Base-by-base conservation (phyloP, 2,888 invertebrate genomes). In the Gisinianus flammeolus region DNA sequence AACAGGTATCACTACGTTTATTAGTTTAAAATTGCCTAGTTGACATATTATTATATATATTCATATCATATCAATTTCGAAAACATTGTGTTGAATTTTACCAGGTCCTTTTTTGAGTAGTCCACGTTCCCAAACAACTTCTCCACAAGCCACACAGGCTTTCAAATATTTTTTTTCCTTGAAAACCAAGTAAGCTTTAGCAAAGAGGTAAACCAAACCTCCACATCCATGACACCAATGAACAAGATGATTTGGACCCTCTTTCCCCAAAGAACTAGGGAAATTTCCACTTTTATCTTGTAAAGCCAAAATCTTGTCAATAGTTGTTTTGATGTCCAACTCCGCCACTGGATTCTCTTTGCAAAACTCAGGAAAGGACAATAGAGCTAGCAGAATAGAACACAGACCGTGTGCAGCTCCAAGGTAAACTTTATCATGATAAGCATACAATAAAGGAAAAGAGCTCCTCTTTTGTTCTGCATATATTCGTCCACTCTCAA, bases 91-190 rank as follows among this genome's bases (percentile, higher is more conserved):
- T n/a, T n/a, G n/a, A n/a, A n/a, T n/a, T n/a, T 54, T 68, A 77
- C 87, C 94, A 8, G 95, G 95, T 0, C 96, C 96, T 87, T 96
- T 96, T 82, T 90, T 91, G 52, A 96, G 88, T 35, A 96, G 88
- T 0, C 96, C 96, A 85, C 92, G 92, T 26, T 89, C 87, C 96
- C 96, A 96, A 1, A 94, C 91, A 24, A 94, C 87, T 75, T 96
- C 93, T 0, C 91, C 93, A 82, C 92, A 91, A 79, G 88, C 89
- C 0, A 91, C 85, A 83, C 93, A 91, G 0, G 93, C 90, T 26
- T 91, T 86, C 33, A 93, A 87, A 86, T 93, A 96, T 85, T 91
- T 92, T 0, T 90, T 88, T 62, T 95, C 93, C 80, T 91, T 90
- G 88, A 91, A 95, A 0, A 91, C 87, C 35, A 92, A 86, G 86